Evolutionary conservation across 1,140 invertebrate species (phyloP).

Genomic region (Drosophila ogumai): DNA sequence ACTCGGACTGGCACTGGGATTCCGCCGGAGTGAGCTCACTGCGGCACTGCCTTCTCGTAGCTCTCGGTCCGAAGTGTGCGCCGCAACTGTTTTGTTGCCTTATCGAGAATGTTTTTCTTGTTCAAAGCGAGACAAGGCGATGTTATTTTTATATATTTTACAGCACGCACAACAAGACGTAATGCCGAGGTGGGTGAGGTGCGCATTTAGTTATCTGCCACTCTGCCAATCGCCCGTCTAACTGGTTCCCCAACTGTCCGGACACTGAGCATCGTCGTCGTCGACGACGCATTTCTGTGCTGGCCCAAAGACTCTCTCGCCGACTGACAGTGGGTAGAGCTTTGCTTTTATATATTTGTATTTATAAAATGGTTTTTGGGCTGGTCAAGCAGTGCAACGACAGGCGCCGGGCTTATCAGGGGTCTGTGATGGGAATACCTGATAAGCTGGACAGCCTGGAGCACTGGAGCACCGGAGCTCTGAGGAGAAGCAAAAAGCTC

Average conservation of each 20-base stretch:
- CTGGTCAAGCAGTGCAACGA: slow-evolving; percentile 30
- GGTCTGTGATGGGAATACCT: slow-evolving; percentile 26
- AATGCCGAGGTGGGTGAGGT: slow-evolving; percentile 32
- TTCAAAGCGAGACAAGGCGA: slow-evolving; percentile 8
- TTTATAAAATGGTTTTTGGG: slow-evolving; percentile 4
- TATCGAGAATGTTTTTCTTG: slow-evolving; percentile 64
- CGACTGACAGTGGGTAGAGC: slow-evolving; percentile 33
- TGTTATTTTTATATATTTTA: slow-evolving; percentile 58
- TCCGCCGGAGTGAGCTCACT: slow-evolving; percentile 44
- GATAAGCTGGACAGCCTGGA: slow-evolving; percentile 14
- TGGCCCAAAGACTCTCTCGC: slow-evolving; percentile 26
- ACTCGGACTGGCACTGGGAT: slow-evolving; percentile 7
- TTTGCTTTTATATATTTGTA: slow-evolving; percentile 16
- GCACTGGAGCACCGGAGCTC: background rate
- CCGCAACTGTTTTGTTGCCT: slow-evolving; percentile 47
- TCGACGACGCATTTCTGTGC: background rate
- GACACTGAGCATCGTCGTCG: slow-evolving; percentile 33
- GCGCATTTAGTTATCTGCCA: slow-evolving; percentile 39
- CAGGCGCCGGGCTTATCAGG: slow-evolving; percentile 33
- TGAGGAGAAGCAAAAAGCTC: slow-evolving; percentile 7
- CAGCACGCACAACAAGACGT: slow-evolving; percentile 20
- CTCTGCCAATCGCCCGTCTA: slow-evolving; percentile 44
- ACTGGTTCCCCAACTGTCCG: slow-evolving; percentile 53
- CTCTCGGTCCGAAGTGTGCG: slow-evolving; percentile 36
- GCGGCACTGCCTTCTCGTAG: slow-evolving; percentile 14